Conservation (phyloP, 2,797 vertebrate species). For the Catamblyrhynchus diadema region DNA sequence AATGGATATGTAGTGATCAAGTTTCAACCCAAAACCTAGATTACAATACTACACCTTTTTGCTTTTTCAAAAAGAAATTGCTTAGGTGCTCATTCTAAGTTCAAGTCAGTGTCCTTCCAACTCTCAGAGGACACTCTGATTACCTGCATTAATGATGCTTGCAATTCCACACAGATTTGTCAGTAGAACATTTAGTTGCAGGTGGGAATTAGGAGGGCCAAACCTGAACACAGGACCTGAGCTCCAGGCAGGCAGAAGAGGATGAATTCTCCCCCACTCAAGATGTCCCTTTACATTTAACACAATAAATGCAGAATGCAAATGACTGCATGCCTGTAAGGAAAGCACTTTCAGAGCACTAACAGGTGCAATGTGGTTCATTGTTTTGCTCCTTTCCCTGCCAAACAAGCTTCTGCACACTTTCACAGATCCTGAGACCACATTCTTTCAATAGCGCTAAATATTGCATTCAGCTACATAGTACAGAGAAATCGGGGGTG, state of each 20-base stretch:
- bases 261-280: background rate
- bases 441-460: background rate
- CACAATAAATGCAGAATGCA: background rate
- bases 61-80: background rate
- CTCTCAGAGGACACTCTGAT: background rate
- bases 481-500: rapidly evolving
- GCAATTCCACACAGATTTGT: background rate
- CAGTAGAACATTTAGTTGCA: background rate
- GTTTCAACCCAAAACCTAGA: background rate
- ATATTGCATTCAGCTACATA: background rate
- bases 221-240: background rate
- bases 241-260: background rate
- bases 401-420: background rate
- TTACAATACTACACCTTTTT: background rate
- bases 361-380: background rate
- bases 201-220: background rate
- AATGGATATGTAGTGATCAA: background rate
- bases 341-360: background rate
- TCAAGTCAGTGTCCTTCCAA: conserved; percentile 15
- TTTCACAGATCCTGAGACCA: background rate
- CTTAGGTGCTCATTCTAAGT: background rate
- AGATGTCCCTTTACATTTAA: background rate
- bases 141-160: background rate
- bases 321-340: background rate
- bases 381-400: background rate